Evolutionary conservation across 2,888 invertebrate genomes (phyloP).

Genomic region (Lissonota sp.): DNA sequence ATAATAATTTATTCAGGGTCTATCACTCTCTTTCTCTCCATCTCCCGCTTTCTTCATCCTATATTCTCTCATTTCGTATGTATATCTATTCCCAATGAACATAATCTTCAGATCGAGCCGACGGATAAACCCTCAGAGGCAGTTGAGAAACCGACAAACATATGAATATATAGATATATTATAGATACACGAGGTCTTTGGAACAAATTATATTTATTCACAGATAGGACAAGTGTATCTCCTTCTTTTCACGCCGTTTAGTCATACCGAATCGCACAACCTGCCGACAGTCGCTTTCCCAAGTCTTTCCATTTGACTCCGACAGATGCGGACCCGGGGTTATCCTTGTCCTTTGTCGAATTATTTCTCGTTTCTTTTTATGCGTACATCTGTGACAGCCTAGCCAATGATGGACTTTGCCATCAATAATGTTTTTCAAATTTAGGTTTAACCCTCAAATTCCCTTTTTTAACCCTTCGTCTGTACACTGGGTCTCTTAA

Average conservation of each 20-base stretch:
- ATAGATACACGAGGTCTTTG: constrained; percentile 20
- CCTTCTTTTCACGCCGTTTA: constrained; percentile 50
- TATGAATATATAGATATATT: not conserved
- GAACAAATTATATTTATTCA: constrained; percentile 52
- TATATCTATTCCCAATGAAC: constrained; percentile 66
- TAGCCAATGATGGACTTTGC: too few relatives aligned
- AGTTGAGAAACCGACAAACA: constrained; percentile 30
- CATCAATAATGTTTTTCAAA: too few relatives aligned
- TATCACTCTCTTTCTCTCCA: constrained; percentile 54
- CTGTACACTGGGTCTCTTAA: too few relatives aligned
- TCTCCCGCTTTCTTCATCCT: constrained; percentile 15
- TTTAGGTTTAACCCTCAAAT: too few relatives aligned
- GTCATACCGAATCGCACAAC: constrained; percentile 24
- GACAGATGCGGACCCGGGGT: constrained; percentile 43
- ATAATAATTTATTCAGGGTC: constrained; percentile 76
- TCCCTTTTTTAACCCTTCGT: too few relatives aligned
- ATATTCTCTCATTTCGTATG: constrained; percentile 54
- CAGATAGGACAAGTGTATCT: constrained; percentile 54
- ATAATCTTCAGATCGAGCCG: constrained; percentile 61
- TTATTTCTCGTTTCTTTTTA: not conserved
- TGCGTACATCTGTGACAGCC: not conserved
- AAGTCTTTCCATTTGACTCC: not conserved
- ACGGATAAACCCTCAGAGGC: constrained; percentile 55
- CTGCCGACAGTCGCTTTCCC: constrained; percentile 51
- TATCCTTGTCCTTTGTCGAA: not conserved